Evolutionary conservation across 2,113 vertebrate genomes (phyloP).

Genomic region (Anguilla rostrata): DNA sequence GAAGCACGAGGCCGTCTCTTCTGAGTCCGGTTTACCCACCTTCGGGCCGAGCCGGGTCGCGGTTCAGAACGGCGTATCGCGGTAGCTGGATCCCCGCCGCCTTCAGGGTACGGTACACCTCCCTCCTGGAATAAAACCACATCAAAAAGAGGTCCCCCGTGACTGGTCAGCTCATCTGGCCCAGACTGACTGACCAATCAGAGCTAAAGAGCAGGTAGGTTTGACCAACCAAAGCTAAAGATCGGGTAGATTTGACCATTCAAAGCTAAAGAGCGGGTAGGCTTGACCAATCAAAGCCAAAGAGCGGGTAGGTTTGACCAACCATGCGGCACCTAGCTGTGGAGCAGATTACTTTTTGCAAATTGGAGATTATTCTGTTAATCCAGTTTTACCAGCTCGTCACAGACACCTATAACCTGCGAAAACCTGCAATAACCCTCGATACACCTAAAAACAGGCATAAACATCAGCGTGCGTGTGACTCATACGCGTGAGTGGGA

Average conservation of each 20-base stretch:
- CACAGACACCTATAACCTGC: neutral
- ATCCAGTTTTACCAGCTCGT: neutral
- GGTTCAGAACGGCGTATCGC: constrained; percentile 83
- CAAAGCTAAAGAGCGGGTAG: neutral
- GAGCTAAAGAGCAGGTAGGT: too few species aligned
- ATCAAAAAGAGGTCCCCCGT: neutral
- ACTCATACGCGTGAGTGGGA: too few species aligned
- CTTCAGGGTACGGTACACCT: constrained; percentile 85
- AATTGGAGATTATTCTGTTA: neutral
- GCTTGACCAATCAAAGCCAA: neutral
- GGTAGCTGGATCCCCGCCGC: constrained; percentile 86
- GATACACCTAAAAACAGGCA: too few species aligned
- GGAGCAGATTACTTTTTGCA: neutral
- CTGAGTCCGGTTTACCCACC: constrained; percentile 57
- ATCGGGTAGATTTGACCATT: neutral
- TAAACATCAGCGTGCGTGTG: too few species aligned
- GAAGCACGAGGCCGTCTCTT: too few species aligned
- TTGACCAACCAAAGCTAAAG: neutral
- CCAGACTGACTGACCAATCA: neutral
- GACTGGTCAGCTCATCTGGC: neutral
- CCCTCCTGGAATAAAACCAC: constrained; percentile 71
- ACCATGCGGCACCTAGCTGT: neutral
- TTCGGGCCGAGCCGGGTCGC: constrained; percentile 85
- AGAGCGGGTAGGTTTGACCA: neutral
- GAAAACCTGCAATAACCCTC: too few species aligned